Conservation (phyloP, 2,113 vertebrate species). For the Clarias macrocephalus region DNA sequence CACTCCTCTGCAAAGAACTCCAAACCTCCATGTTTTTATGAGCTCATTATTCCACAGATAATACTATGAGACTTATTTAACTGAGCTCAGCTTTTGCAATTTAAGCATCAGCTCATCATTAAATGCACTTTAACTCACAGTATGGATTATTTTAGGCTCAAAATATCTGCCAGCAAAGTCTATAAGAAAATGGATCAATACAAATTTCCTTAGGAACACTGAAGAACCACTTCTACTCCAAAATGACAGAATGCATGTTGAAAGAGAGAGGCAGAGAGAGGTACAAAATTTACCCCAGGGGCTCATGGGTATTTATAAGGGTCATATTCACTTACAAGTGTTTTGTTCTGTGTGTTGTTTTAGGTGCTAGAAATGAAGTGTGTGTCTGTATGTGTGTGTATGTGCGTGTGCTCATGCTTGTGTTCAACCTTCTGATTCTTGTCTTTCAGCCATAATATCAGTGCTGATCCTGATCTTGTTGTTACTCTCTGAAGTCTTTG, state of each 20-base stretch:
- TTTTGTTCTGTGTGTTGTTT: not conserved
- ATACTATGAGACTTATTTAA: not conserved
- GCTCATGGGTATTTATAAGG: not conserved
- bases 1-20: not conserved
- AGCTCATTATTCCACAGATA: not conserved
- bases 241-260: not conserved
- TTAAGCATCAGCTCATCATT: not conserved
- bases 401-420: not conserved
- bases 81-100: not conserved
- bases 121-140: not conserved
- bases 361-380: not conserved
- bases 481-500: constrained; percentile 49
- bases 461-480: constrained; percentile 39
- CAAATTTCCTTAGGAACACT: not conserved
- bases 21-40: not conserved
- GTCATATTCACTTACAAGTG: not conserved
- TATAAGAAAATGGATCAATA: constrained; percentile 5
- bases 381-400: not conserved
- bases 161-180: not conserved
- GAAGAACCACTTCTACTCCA: not conserved
- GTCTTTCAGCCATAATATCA: constrained; percentile 48
- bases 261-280: not conserved
- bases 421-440: constrained; percentile 23
- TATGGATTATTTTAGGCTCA: not conserved
- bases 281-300: not conserved